phyloP scores from a whole-genome alignment of 2,113 vertebrate genomes.

The Apodemus sylvaticus region DNA sequence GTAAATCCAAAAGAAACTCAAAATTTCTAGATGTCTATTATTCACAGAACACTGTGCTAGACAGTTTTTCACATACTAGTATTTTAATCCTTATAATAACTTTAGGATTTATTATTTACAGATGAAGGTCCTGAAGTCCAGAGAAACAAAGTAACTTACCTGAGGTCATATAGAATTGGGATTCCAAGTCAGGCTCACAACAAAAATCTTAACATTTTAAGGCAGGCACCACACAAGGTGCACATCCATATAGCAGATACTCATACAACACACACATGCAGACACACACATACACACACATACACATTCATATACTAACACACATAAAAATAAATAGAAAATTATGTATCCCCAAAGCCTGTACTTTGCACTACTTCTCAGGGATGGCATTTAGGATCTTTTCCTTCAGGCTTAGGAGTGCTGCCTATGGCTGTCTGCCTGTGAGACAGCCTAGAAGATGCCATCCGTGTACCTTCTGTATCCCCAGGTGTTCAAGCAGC shows the following conservation, averaged over 20 bases:
- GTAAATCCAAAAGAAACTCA: constrained; percentile 35
- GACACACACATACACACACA: too few relatives aligned
- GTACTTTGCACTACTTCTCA: constrained; percentile 37
- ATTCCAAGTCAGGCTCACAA: not conserved
- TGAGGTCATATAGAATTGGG: not conserved
- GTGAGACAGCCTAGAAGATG: not conserved
- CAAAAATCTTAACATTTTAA: too few relatives aligned
- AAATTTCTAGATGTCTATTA: constrained; percentile 47
- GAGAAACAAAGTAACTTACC: constrained; percentile 23
- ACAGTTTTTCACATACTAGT: constrained; percentile 47
- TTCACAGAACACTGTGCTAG: constrained; percentile 26
- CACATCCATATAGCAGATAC: too few relatives aligned
- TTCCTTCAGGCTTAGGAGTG: constrained; percentile 1
- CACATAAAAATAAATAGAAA: too few relatives aligned
- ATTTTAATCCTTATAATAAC: constrained; percentile 48
- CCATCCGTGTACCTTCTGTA: constrained; percentile 21
- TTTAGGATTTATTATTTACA: constrained; percentile 51
- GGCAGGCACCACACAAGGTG: too few relatives aligned
- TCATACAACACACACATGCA: too few relatives aligned
- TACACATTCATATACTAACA: too few relatives aligned
- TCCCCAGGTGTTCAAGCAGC: constrained; percentile 96
- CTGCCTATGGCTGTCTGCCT: not conserved
- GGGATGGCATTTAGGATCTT: constrained; percentile 44
- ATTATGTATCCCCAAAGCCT: constrained; percentile 35
- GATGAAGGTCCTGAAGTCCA: constrained; percentile 56